Evolutionary conservation across 2,888 invertebrate genomes (phyloP).

Genomic region (Epirrhoe alternata): DNA sequence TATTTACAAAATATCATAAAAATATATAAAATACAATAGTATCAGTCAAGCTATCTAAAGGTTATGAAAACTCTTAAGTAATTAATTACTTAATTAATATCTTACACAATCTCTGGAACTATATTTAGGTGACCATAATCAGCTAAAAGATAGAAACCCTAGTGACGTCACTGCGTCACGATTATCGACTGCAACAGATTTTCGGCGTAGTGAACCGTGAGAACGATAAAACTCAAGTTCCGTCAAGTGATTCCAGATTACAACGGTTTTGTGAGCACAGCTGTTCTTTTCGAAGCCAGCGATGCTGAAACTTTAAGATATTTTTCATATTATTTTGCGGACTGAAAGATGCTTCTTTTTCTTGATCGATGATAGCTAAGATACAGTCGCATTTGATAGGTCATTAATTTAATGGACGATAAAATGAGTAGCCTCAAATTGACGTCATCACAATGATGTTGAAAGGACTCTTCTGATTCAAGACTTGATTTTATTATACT

Average conservation of each 20-base stretch:
- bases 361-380: constrained; percentile 10
- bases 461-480: not conserved
- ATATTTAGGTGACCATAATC: not conserved
- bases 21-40: no score
- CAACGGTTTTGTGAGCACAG: constrained; percentile 40
- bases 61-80: no score
- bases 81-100: not conserved
- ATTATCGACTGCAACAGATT: constrained; percentile 48
- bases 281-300: constrained; percentile 41
- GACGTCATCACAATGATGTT: not conserved
- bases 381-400: not conserved
- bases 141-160: constrained; percentile 24
- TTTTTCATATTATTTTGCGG: constrained; percentile 28
- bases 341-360: constrained; percentile 8
- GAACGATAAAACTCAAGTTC: constrained; percentile 51
- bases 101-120: not conserved
- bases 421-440: not conserved
- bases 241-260: constrained; percentile 41
- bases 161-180: constrained; percentile 46
- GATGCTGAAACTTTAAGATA: constrained; percentile 33
- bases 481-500: not conserved
- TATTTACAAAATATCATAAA: no score
- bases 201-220: constrained; percentile 50
- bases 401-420: not conserved
- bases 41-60: no score